Conservation (phyloP, 2,797 vertebrate genomes). For the Lutjanus argentimaculatus region DNA sequence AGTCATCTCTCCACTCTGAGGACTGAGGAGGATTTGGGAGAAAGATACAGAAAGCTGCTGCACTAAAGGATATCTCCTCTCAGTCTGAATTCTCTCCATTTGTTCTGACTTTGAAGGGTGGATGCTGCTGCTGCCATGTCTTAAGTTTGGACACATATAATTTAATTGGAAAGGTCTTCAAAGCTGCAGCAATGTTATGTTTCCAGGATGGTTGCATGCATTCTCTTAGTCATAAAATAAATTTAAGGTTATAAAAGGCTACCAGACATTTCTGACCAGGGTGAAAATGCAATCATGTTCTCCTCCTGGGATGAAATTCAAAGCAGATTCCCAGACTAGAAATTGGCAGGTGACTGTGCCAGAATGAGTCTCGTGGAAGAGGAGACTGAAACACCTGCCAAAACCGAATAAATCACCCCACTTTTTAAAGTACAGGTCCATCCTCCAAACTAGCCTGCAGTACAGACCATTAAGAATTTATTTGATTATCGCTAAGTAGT, state of each 20-base stretch:
- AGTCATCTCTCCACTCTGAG: conserved; percentile 22
- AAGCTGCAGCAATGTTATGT: neutral
- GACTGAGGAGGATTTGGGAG: conserved; percentile 37
- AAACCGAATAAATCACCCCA: conserved; percentile 30
- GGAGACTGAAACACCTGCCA: conserved; percentile 35
- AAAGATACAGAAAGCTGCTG: conserved; percentile 32
- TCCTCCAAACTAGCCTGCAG: conserved; percentile 13
- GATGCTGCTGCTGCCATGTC: conserved; percentile 21
- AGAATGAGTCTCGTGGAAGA: conserved; percentile 21
- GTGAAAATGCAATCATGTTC: conserved; percentile 36
- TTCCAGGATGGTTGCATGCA: conserved; percentile 3
- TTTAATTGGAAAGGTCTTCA: conserved; percentile 22
- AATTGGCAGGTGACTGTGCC: conserved; percentile 40
- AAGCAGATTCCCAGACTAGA: conserved; percentile 35
- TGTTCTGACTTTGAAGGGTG: conserved; percentile 7
- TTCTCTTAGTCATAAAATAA: conserved; percentile 14
- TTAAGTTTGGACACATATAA: conserved; percentile 4
- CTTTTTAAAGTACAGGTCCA: conserved; percentile 14
- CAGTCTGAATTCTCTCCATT: conserved; percentile 14
- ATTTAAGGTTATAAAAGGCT: conserved; percentile 35
- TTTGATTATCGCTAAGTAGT: conserved; percentile 65
- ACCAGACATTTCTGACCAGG: conserved; percentile 2
- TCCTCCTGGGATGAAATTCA: conserved; percentile 35
- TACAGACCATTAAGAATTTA: conserved; percentile 48
- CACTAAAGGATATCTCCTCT: conserved; percentile 21